Conservation (phyloP, 2,888 invertebrate genomes). For the Agrotis clavis region DNA sequence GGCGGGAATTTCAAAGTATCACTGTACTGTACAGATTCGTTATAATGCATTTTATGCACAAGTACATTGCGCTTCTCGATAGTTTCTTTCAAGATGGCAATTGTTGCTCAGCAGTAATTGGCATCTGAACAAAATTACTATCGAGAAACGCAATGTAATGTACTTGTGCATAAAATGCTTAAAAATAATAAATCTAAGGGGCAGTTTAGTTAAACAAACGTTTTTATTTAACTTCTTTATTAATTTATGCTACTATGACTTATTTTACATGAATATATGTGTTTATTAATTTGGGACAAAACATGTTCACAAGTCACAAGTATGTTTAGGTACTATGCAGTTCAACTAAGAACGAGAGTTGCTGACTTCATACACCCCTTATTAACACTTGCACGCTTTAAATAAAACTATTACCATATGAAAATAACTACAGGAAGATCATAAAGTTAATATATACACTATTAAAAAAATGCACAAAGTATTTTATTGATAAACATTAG, state of each 20-base stretch:
- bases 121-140: not conserved
- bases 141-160: constrained; percentile 1
- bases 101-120: not conserved
- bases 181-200: not conserved
- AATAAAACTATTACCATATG: too few species aligned
- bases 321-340: not conserved
- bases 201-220: constrained; percentile 4
- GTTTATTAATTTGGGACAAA: too few species aligned
- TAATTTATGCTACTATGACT: not conserved
- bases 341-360: too few species aligned
- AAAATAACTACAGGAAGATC: too few species aligned
- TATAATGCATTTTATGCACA: not conserved
- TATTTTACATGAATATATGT: not conserved
- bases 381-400: too few species aligned
- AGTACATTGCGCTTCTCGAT: constrained; percentile 1
- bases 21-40: not conserved
- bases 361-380: too few species aligned
- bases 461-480: too few species aligned
- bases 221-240: constrained; percentile 13
- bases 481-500: too few species aligned
- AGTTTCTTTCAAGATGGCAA: not conserved
- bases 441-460: too few species aligned
- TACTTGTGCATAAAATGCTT: not conserved
- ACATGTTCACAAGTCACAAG: not conserved
- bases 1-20: not conserved